Conservation (phyloP, 2,797 vertebrate genomes). For the Cossypha heuglini region DNA sequence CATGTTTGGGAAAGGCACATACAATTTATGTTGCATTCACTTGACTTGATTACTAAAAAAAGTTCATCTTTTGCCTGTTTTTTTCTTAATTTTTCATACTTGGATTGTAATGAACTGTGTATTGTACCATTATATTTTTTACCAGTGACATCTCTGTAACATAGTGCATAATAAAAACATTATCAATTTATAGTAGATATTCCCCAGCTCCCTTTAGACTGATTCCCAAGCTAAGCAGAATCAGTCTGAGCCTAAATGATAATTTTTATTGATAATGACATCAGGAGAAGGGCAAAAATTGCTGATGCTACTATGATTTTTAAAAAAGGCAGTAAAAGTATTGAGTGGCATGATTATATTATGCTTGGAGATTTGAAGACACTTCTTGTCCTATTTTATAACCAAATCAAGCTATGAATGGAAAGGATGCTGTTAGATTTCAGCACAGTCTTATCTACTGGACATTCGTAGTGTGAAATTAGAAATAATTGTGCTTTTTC, state of each 20-base stretch:
- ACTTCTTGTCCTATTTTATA: conserved; percentile 7
- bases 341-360: conserved; percentile 27
- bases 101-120: conserved; percentile 56
- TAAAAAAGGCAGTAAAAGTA: conserved; percentile 43
- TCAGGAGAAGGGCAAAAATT: conserved; percentile 68
- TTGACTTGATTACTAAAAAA: background rate
- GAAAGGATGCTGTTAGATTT: background rate
- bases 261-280: conserved; percentile 75
- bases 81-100: conserved; percentile 20
- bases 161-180: conserved; percentile 70
- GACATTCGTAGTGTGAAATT: background rate
- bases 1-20: background rate
- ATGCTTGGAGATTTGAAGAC: background rate
- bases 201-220: conserved; percentile 60
- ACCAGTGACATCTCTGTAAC: conserved; percentile 73
- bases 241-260: conserved; percentile 61
- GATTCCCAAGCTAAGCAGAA: conserved; percentile 62
- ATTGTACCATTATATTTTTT: conserved; percentile 71
- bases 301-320: conserved; percentile 15
- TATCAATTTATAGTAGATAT: conserved; percentile 74
- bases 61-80: background rate
- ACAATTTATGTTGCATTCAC: background rate
- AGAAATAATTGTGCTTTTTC: background rate
- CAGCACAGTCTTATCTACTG: background rate
- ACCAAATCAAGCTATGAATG: background rate